phyloP scores from a whole-genome alignment of 1,140 invertebrate species.

The Anastatus disparis region DNA sequence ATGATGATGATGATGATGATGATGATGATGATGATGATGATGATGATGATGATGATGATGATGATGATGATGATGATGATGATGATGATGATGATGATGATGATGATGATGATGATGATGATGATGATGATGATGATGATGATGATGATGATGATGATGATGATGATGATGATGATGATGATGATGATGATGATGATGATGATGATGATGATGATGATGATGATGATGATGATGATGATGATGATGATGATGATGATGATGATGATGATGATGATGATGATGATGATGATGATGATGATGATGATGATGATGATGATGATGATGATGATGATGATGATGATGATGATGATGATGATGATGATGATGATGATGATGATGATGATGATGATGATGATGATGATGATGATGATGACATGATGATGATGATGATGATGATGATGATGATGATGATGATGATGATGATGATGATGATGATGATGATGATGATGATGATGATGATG shows the following conservation, averaged over 20 bases:
- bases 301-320: not conserved
- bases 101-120: too few relatives aligned
- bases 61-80: too few relatives aligned
- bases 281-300: not conserved
- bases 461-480: not conserved
- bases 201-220: not conserved
- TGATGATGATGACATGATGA: not conserved
- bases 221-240: not conserved
- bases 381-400: not conserved
- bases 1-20: too few relatives aligned
- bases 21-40: too few relatives aligned
- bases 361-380: not conserved
- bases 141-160: too few relatives aligned
- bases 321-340: not conserved
- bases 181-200: not conserved
- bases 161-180: too few relatives aligned
- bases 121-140: too few relatives aligned
- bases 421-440: not conserved
- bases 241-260: not conserved
- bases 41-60: too few relatives aligned
- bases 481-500: not conserved
- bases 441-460: not conserved
- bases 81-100: too few relatives aligned
- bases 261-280: not conserved
- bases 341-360: not conserved